Evolutionary conservation across 1,140 invertebrate genomes (phyloP).

Genomic region (Hyles euphorbiae): DNA sequence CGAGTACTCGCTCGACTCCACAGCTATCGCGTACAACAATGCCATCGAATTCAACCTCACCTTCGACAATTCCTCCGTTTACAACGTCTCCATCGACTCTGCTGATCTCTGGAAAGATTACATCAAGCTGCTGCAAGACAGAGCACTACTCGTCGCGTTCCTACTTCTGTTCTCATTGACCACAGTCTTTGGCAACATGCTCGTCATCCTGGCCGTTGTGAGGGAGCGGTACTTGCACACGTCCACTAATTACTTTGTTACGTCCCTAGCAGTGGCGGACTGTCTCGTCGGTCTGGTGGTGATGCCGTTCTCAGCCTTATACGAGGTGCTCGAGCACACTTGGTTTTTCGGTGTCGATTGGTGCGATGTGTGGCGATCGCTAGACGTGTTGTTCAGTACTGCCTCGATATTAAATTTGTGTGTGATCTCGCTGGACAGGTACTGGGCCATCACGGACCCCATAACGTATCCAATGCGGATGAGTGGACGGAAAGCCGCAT

Average conservation of each 20-base stretch:
- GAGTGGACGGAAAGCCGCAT: slow-evolving; percentile 86
- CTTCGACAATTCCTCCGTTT: slow-evolving; percentile 45
- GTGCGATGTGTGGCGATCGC: slow-evolving; percentile 97
- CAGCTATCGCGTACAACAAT: slow-evolving; percentile 36
- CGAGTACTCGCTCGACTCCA: slow-evolving; percentile 42
- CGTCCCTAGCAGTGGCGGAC: slow-evolving; percentile 96
- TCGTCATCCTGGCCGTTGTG: slow-evolving; percentile 95
- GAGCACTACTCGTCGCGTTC: slow-evolving; percentile 87
- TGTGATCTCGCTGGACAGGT: slow-evolving; percentile 97
- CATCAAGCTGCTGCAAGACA: slow-evolving; percentile 77
- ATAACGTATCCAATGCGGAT: slow-evolving; percentile 96
- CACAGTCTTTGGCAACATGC: slow-evolving; percentile 96
- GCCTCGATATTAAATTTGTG: slow-evolving; percentile 98
- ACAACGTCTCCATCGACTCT: slow-evolving; percentile 42
- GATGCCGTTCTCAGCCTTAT: slow-evolving; percentile 96
- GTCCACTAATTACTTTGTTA: slow-evolving; percentile 98
- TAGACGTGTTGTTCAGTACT: slow-evolving; percentile 97
- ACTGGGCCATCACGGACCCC: slow-evolving; percentile 98
- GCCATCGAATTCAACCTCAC: slow-evolving; percentile 51
- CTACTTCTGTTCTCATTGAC: slow-evolving; percentile 93
- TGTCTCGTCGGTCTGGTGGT: slow-evolving; percentile 96
- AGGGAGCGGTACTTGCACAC: slow-evolving; percentile 93
- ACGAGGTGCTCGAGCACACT: slow-evolving; percentile 89
- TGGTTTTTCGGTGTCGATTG: slow-evolving; percentile 92
- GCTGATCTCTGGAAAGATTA: slow-evolving; percentile 67